Evolutionary conservation across 2,797 vertebrate genomes (phyloP).

Genomic region (Meriones psammophilus): DNA sequence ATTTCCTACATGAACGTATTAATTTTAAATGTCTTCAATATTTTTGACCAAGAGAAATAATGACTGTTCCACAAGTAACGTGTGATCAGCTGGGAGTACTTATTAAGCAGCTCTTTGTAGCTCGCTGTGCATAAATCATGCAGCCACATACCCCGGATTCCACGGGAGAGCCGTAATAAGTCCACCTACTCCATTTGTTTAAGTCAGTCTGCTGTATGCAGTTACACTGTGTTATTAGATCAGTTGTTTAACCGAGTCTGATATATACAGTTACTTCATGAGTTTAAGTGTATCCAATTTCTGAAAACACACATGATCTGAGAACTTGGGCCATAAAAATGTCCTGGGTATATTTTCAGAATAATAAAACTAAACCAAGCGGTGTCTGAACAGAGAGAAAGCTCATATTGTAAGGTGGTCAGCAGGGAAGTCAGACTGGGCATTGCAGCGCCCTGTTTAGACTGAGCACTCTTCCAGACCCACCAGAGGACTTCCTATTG

Average conservation of each 20-base stretch:
- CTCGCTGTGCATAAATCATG: not conserved
- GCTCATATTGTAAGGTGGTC: not conserved
- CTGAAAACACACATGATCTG: constrained; percentile 5
- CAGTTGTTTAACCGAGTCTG: not conserved
- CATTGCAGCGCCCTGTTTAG: not conserved
- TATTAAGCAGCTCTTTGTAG: constrained; percentile 18
- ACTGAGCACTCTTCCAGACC: not conserved
- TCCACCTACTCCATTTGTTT: constrained; percentile 6
- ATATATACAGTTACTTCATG: not conserved
- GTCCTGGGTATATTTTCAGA: not conserved
- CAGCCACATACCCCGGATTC: constrained; percentile 36
- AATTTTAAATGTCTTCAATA: constrained; percentile 46
- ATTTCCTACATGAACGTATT: constrained; percentile 43
- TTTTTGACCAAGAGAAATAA: constrained; percentile 27
- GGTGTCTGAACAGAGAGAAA: constrained; percentile 9
- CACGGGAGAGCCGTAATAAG: constrained; percentile 19
- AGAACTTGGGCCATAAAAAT: constrained; percentile 4
- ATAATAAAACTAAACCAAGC: constrained; percentile 18
- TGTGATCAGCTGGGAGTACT: not conserved
- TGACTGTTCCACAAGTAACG: not conserved
- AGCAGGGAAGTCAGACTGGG: not conserved
- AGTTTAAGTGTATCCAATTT: not conserved
- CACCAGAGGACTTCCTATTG: not conserved
- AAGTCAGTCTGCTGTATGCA: not conserved
- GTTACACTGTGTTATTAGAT: not conserved